A percentile compares a stretch with the other conserved stretches of the same genome.
These are phyloP conservation scores for Hoplodrina ambigua DNA, from an alignment of 2,888 invertebrate genomes.

Conservation along the genomic window DNA sequence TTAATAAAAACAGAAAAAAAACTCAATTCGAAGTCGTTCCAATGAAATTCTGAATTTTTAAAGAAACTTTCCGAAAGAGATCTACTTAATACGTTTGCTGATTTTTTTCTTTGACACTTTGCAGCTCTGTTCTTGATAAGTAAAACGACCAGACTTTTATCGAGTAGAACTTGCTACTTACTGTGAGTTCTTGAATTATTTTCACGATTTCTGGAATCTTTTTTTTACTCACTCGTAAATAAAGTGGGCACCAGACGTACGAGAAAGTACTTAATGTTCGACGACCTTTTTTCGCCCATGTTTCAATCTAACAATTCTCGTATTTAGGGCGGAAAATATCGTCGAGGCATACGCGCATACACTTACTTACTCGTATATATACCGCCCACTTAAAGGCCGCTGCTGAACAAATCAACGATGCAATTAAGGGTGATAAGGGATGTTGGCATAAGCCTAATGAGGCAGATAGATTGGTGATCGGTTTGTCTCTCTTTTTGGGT, in stretches of 20 bases:
- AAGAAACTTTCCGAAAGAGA: constrained; percentile 36
- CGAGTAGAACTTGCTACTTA: constrained; percentile 21
- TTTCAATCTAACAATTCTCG: background rate
- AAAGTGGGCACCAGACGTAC: background rate
- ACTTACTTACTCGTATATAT: background rate
- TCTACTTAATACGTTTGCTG: constrained; percentile 28
- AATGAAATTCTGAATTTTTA: constrained; percentile 31
- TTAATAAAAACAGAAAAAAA: constrained; percentile 12
- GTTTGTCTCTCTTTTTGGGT: constrained; percentile 10
- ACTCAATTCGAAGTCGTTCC: constrained; percentile 13
- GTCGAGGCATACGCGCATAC: background rate
- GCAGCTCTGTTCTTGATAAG: constrained; percentile 43
- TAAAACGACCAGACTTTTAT: constrained; percentile 36
- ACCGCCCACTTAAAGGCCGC: constrained; percentile 7
- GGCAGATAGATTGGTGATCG: constrained; percentile 23
- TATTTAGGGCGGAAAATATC: background rate
- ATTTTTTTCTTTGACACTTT: constrained; percentile 49
- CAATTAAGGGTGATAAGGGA: constrained; percentile 32
- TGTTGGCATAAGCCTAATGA: constrained; percentile 26
- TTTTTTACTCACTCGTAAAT: constrained; percentile 21
- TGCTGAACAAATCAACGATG: constrained; percentile 26
- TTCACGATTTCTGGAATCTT: constrained; percentile 10
- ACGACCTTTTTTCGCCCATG: background rate
- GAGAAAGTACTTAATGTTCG: background rate
- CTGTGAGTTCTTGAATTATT: constrained; percentile 25